Conservation (phyloP, 2,888 invertebrate species). For the Chaitophorus viminalis region DNA sequence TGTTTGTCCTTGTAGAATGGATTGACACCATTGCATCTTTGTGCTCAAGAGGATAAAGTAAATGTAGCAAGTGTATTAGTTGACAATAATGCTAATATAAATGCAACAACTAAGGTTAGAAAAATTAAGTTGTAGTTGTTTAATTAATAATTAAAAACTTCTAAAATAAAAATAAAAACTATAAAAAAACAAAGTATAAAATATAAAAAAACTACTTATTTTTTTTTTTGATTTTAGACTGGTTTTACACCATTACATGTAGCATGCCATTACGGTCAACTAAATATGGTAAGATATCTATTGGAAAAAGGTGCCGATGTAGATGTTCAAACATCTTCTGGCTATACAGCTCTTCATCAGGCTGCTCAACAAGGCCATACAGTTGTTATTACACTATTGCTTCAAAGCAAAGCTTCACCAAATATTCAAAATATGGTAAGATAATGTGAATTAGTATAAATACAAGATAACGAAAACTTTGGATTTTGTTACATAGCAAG, state of each 20-base stretch:
- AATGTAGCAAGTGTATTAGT: conserved; percentile 84
- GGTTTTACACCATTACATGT: conserved; percentile 97
- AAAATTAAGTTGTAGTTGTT: not conserved
- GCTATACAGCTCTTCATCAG: conserved; percentile 96
- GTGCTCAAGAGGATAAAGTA: conserved; percentile 93
- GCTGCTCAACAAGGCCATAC: conserved; percentile 99
- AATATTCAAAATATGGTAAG: conserved; percentile 69
- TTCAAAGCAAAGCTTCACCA: conserved; percentile 94
- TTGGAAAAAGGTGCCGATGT: conserved; percentile 90
- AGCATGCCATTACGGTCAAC: conserved; percentile 96
- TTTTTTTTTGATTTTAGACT: conserved; percentile 68
- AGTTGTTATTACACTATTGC: conserved; percentile 87
- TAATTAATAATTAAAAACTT: not conserved
- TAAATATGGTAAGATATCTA: conserved; percentile 88
- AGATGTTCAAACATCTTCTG: conserved; percentile 79
- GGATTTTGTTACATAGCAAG: conserved; percentile 75
- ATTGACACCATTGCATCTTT: conserved; percentile 92
- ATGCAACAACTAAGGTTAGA: conserved; percentile 75
- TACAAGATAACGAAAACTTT: not conserved
- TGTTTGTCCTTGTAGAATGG: conserved; percentile 74
- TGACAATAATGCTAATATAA: conserved; percentile 79
- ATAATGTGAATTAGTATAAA: not conserved
- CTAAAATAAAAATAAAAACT: too few species aligned
- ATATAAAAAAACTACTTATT: too few species aligned
- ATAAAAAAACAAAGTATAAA: too few species aligned